These are phyloP conservation scores for Tachysurus vachellii DNA, from an alignment of 2,113 vertebrate species.

Conservation along the genomic window DNA sequence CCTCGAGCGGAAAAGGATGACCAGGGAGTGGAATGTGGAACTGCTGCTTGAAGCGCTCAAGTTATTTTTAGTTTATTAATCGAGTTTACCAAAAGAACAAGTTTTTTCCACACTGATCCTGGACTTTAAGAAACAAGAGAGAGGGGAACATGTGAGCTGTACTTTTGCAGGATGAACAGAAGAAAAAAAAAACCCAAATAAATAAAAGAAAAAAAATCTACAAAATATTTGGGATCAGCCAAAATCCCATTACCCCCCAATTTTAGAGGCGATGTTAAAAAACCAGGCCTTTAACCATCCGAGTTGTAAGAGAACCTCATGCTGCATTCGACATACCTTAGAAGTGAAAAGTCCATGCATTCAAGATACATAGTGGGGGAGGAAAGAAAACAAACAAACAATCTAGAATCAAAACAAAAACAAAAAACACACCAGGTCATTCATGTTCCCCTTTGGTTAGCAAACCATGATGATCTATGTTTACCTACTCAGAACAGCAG, in stretches of 20 bases:
- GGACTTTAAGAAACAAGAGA: not conserved
- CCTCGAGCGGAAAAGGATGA: constrained; percentile 10
- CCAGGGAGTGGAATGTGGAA: constrained; percentile 25
- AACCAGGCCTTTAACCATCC: not conserved
- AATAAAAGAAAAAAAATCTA: not conserved
- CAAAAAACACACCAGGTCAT: not conserved
- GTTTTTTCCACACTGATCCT: not conserved
- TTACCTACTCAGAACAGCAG: not conserved
- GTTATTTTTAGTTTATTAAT: constrained; percentile 22
- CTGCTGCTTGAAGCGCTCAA: not conserved
- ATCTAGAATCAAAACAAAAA: no score
- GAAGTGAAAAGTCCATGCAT: not conserved
- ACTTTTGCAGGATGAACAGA: not conserved
- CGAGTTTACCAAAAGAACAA: not conserved
- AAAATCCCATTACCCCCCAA: not conserved
- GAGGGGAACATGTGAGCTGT: not conserved
- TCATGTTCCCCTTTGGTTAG: not conserved
- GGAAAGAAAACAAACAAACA: not conserved
- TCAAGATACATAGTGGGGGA: not conserved
- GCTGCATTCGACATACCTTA: not conserved
- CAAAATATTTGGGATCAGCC: not conserved
- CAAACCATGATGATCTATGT: not conserved
- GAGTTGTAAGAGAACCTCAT: not conserved
- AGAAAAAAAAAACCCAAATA: no score
- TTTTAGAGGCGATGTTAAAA: not conserved